A percentile compares a stretch with the other conserved stretches of the same genome.
These are phyloP conservation scores for Exocentrus adspersus DNA, from an alignment of 2,888 invertebrate genomes.

Conservation along the genomic window DNA sequence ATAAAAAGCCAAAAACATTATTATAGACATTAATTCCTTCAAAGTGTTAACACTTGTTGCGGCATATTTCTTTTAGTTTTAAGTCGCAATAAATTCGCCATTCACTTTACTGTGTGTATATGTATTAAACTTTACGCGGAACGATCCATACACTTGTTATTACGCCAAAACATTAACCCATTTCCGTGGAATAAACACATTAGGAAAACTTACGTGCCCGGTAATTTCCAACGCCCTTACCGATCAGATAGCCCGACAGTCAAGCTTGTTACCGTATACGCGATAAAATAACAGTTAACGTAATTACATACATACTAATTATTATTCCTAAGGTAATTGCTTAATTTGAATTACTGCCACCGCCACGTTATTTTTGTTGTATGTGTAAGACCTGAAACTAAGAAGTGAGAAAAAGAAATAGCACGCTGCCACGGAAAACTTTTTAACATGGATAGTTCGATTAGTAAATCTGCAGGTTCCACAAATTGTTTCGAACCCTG, in stretches of 20 bases:
- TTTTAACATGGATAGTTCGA: background rate
- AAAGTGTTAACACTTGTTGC: too few relatives aligned
- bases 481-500: too few relatives aligned
- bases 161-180: background rate
- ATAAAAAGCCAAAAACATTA: too few relatives aligned
- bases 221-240: background rate
- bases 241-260: background rate
- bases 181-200: background rate
- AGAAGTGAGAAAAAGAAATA: too few relatives aligned
- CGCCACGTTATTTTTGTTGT: too few relatives aligned
- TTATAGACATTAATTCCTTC: too few relatives aligned
- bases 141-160: background rate
- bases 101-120: background rate
- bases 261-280: background rate
- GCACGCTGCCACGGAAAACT: background rate
- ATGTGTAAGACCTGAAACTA: too few relatives aligned
- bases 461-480: too few relatives aligned
- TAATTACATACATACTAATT: too few relatives aligned
- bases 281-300: background rate
- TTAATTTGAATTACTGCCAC: background rate
- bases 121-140: background rate
- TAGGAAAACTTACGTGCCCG: background rate
- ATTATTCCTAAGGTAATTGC: background rate
- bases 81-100: too few relatives aligned
- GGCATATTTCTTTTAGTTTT: too few relatives aligned